phyloP scores from a whole-genome alignment of 2,113 vertebrate genomes.

The Alethe castanea region DNA sequence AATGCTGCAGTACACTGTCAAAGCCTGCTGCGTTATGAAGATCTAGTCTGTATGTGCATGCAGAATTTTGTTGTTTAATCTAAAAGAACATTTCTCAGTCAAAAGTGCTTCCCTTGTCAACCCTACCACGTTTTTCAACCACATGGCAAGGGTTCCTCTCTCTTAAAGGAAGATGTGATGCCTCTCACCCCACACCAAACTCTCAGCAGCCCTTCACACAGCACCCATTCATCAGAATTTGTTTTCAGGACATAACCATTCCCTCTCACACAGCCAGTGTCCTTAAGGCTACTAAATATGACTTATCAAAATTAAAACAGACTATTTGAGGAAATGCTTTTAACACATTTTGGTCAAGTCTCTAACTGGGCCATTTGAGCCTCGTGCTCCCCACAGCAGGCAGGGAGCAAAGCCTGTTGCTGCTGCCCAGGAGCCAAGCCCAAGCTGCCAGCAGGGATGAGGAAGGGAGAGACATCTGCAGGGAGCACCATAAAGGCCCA shows the following conservation, averaged over 20 bases:
- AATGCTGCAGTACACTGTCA: slow-evolving; percentile 60
- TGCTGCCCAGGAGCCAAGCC: neutral
- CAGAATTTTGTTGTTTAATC: slow-evolving; percentile 50
- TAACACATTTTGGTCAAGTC: neutral
- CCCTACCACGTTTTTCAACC: neutral
- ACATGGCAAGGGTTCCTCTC: neutral
- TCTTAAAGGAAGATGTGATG: neutral
- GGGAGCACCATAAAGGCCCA: neutral
- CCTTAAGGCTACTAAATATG: neutral
- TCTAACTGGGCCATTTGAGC: neutral
- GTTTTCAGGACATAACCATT: slow-evolving; percentile 4
- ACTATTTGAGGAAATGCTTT: neutral
- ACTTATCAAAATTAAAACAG: neutral
- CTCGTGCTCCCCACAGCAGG: rapidly evolving
- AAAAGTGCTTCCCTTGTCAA: neutral
- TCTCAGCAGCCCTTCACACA: neutral
- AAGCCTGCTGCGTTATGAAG: slow-evolving; percentile 1
- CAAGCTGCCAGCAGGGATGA: neutral
- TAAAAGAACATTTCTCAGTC: slow-evolving; percentile 10
- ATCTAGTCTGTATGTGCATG: slow-evolving; percentile 34
- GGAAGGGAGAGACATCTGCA: neutral
- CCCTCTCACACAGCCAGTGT: neutral
- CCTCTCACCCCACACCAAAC: neutral
- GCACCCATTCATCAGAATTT: neutral
- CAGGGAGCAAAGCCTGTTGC: neutral